Evolutionary conservation across 2,888 invertebrate species (phyloP).

Genomic region (Alitta virens): DNA sequence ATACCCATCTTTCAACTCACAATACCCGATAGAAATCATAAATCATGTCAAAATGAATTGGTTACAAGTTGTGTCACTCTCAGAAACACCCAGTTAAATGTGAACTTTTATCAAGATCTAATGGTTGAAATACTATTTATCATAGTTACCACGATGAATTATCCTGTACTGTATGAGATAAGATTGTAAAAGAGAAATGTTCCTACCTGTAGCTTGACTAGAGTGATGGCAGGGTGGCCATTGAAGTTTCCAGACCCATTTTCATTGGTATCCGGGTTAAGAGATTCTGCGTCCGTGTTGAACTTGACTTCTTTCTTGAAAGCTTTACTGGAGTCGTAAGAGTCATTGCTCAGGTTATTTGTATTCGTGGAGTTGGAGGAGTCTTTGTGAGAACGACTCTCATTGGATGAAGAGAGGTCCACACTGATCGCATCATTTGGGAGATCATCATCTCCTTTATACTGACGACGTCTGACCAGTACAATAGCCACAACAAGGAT

Average conservation of each 20-base stretch:
- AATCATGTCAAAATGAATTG: no score
- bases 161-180: no score
- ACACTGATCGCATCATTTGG: conserved; percentile 7
- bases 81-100: no score
- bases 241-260: not conserved
- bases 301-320: conserved; percentile 7
- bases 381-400: not conserved
- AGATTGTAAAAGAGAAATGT: not conserved
- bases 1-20: no score
- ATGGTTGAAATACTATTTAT: no score
- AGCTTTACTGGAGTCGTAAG: conserved; percentile 3
- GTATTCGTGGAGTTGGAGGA: not conserved
- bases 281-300: conserved; percentile 1
- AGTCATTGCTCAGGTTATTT: not conserved
- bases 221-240: not conserved
- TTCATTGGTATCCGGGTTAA: not conserved
- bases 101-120: no score
- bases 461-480: conserved; percentile 13
- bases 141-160: no score
- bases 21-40: no score
- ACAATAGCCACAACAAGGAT: conserved; percentile 27
- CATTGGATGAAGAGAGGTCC: conserved; percentile 3
- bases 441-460: conserved; percentile 14
- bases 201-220: conserved; percentile 8
- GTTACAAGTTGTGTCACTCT: no score